These are phyloP conservation scores for Epizoanthus scotinus DNA, from an alignment of 92 coral and sea anemone genomes.

Conservation along the genomic window DNA sequence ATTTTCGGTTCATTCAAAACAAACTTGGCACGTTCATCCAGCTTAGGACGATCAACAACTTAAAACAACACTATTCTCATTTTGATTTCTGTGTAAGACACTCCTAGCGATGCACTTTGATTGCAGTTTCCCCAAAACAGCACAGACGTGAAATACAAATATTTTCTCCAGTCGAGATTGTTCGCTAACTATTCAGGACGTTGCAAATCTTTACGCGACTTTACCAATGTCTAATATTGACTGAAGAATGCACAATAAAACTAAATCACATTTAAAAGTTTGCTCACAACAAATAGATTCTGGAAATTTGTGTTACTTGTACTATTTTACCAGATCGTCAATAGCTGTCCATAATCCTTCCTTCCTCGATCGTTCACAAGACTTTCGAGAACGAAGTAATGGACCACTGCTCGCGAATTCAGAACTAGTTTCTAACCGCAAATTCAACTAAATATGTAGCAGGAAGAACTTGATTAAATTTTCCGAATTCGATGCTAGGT, in stretches of 20 bases:
- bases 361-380: too few species aligned
- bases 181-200: not conserved
- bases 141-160: too few species aligned
- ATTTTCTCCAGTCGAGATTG: not conserved
- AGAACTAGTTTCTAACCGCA: too few species aligned
- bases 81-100: not conserved
- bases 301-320: too few species aligned
- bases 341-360: too few species aligned
- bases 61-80: not conserved
- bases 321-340: not conserved
- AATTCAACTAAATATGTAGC: too few species aligned
- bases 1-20: not conserved
- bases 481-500: too few species aligned
- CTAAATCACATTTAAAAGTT: constrained; percentile 3
- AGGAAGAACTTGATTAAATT: too few species aligned
- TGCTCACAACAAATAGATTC: constrained; percentile 7
- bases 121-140: too few species aligned
- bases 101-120: too few species aligned
- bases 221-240: constrained; percentile 40
- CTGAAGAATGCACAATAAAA: constrained; percentile 3
- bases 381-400: too few species aligned
- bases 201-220: constrained; percentile 20
- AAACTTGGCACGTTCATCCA: not conserved
- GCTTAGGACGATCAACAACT: constrained; percentile 15
- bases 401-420: too few species aligned